Percentiles rank a stretch among this genome's conserved stretches.
Evolutionary conservation across 2,888 invertebrate genomes (phyloP).

Genomic region (Lumbricus terrestris): DNA sequence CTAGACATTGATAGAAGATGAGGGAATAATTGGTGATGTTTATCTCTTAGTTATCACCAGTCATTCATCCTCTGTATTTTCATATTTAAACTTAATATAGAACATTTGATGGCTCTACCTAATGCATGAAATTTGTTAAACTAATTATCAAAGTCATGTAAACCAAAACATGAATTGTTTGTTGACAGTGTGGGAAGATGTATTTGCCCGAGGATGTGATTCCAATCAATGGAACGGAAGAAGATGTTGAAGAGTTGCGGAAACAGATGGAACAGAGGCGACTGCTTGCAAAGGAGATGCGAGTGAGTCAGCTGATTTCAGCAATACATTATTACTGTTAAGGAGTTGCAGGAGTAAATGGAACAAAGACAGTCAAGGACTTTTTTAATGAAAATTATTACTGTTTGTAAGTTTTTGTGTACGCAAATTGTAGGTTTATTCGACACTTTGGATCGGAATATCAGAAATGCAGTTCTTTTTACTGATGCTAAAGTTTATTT

Average conservation of each 20-base stretch:
- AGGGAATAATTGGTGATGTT: too few species aligned
- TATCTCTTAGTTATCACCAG: too few species aligned
- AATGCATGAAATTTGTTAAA: neutral
- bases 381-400: neutral
- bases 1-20: too few species aligned
- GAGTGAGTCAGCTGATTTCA: slow-evolving; percentile 35
- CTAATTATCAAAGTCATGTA: neutral
- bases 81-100: too few species aligned
- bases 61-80: too few species aligned
- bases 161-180: neutral
- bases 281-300: slow-evolving; percentile 43
- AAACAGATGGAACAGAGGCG: slow-evolving; percentile 68
- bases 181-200: slow-evolving; percentile 72
- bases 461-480: neutral
- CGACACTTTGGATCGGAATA: neutral
- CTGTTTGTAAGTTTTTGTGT: neutral
- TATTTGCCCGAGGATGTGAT: slow-evolving; percentile 78
- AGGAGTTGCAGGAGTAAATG: neutral
- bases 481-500: neutral
- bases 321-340: neutral
- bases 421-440: neutral
- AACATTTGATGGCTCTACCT: too few species aligned
- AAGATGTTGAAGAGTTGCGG: slow-evolving; percentile 69
- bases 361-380: too few species aligned
- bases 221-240: slow-evolving; percentile 79